A percentile compares a stretch with the other conserved stretches of the same genome.
These are phyloP conservation scores for Fulica atra DNA, from an alignment of 2,113 vertebrate genomes.

Conservation along the genomic window DNA sequence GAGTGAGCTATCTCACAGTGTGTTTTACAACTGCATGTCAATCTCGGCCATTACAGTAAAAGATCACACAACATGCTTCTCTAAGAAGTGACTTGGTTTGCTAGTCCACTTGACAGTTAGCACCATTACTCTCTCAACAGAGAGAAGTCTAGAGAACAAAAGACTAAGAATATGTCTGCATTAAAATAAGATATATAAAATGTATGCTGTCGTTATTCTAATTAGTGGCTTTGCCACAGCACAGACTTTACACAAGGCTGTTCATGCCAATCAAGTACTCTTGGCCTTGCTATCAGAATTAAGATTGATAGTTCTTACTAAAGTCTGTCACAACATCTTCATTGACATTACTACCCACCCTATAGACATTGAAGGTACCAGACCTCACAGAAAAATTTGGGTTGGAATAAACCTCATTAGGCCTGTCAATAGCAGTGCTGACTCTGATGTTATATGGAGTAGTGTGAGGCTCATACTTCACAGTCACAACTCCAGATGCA, in stretches of 20 bases:
- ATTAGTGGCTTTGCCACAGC: not conserved
- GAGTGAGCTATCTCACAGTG: not conserved
- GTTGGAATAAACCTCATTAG: not conserved
- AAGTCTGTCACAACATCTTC: not conserved
- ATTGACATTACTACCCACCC: not conserved
- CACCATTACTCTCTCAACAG: not conserved
- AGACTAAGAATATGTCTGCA: not conserved
- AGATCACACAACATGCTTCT: not conserved
- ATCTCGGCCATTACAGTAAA: not conserved
- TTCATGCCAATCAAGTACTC: not conserved
- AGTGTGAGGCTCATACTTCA: not conserved
- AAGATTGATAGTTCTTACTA: not conserved
- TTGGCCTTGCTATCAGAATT: not conserved
- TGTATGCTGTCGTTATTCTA: not conserved
- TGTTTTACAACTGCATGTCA: not conserved
- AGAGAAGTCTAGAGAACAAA: not conserved
- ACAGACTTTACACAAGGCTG: not conserved
- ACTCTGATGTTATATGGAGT: not conserved
- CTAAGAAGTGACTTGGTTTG: not conserved
- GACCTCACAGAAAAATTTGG: not conserved
- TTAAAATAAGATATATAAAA: not conserved
- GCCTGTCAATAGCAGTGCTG: not conserved
- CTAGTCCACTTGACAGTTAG: not conserved
- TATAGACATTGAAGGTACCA: not conserved
- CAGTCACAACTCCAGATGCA: not conserved